These are phyloP conservation scores for Macrophya annulata DNA, from an alignment of 2,888 invertebrate genomes.

Conservation along the genomic window DNA sequence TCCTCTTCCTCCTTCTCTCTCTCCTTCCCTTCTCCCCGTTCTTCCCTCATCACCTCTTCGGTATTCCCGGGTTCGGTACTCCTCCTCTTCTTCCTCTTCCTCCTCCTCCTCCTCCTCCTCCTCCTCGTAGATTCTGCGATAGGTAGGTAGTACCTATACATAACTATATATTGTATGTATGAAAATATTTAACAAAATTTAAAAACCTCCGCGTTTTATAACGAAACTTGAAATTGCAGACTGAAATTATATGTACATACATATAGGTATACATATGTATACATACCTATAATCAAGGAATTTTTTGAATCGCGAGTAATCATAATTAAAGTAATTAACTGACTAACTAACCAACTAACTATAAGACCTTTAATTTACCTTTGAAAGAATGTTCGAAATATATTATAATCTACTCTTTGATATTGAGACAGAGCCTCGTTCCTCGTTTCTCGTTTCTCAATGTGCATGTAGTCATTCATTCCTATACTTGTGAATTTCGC, in stretches of 20 bases:
- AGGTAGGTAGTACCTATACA: too few relatives aligned
- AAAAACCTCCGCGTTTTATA: not conserved
- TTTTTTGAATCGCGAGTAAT: not conserved
- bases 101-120: not conserved
- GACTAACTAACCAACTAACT: not conserved
- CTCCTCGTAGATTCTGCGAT: not conserved
- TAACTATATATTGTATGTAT: not conserved
- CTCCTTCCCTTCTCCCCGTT: too few relatives aligned
- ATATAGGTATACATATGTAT: not conserved
- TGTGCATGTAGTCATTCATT: constrained; percentile 51
- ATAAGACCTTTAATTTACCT: not conserved
- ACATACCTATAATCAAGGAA: not conserved
- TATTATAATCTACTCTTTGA: not conserved
- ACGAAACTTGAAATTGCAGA: not conserved
- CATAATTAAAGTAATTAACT: not conserved
- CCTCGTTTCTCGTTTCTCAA: constrained; percentile 27
- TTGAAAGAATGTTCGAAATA: not conserved
- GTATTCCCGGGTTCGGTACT: too few relatives aligned
- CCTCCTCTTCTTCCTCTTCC: not conserved
- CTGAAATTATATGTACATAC: not conserved
- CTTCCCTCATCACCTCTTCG: too few relatives aligned
- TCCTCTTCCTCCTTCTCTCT: not conserved
- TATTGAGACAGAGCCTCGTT: not conserved
- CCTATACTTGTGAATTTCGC: constrained; percentile 19
- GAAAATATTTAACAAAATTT: not conserved